Percentiles rank a stretch among this genome's conserved stretches.
phyloP scores from a whole-genome alignment of 1,140 invertebrate species.

The Hycleus cichorii region DNA sequence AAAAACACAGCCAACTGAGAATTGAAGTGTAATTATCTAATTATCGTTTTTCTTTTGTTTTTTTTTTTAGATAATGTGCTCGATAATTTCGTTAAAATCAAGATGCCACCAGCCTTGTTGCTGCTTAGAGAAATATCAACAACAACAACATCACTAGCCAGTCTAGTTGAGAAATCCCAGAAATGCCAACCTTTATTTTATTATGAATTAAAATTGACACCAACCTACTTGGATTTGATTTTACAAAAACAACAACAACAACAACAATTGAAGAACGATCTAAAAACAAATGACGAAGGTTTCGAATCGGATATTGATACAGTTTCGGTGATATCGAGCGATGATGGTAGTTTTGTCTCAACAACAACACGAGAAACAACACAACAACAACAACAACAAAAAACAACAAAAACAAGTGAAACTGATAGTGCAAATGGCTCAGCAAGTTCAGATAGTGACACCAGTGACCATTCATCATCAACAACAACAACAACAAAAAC shows the following conservation, averaged over 20 bases:
- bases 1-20: too few species aligned
- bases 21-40: too few species aligned
- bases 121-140: slow-evolving; percentile 31
- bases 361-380: slow-evolving; percentile 16
- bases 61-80: slow-evolving; percentile 35
- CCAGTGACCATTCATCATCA: slow-evolving; percentile 11
- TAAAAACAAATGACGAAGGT: slow-evolving; percentile 33
- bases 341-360: slow-evolving; percentile 31
- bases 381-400: slow-evolving; percentile 9
- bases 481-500: neutral
- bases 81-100: neutral
- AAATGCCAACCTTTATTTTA: slow-evolving; percentile 26
- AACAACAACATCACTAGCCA: slow-evolving; percentile 29
- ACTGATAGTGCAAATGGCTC: slow-evolving; percentile 41
- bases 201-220: slow-evolving; percentile 3
- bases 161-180: slow-evolving; percentile 36
- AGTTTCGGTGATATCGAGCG: slow-evolving; percentile 35
- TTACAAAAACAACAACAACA: neutral
- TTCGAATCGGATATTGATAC: slow-evolving; percentile 43
- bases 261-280: slow-evolving; percentile 7
- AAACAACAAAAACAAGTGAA: slow-evolving; percentile 20
- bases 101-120: slow-evolving; percentile 33
- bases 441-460: slow-evolving; percentile 37
- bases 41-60: slow-evolving; percentile 6
- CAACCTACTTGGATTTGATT: too few species aligned